Conservation (phyloP, 2,113 vertebrate species). For the Brachypodius melanocephalos region DNA sequence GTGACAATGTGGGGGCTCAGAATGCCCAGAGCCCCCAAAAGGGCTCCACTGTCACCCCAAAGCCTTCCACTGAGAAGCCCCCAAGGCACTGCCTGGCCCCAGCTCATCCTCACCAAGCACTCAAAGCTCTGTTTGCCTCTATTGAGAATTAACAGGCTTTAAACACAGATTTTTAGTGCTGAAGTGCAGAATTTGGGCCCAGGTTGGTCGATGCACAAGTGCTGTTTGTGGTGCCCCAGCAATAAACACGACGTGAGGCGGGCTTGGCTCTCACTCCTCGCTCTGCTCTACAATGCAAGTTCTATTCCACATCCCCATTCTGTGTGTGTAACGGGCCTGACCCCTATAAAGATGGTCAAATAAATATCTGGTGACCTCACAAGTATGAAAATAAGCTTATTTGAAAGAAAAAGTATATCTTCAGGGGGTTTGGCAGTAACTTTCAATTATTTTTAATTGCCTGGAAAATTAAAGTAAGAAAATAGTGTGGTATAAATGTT, state of each 20-base stretch:
- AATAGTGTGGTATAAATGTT: constrained; percentile 48
- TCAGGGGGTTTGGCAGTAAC: constrained; percentile 65
- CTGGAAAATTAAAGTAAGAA: constrained; percentile 70
- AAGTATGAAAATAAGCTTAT: constrained; percentile 58
- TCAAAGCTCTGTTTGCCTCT: not conserved
- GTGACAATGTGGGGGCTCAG: not conserved
- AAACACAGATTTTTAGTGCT: not conserved
- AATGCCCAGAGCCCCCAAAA: not conserved
- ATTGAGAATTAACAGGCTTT: not conserved
- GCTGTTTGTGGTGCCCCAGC: not conserved
- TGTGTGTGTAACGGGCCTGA: constrained; percentile 12
- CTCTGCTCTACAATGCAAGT: constrained; percentile 1
- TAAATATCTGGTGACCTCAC: constrained; percentile 64
- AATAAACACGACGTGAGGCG: not conserved
- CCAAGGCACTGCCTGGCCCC: not conserved
- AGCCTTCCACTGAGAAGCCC: not conserved
- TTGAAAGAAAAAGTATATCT: constrained; percentile 64
- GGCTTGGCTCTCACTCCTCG: not conserved
- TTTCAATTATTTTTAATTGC: constrained; percentile 73
- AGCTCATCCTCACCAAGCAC: not conserved
- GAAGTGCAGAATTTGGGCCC: not conserved
- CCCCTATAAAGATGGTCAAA: constrained; percentile 67
- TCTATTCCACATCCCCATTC: constrained; percentile 35
- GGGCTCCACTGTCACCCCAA: not conserved
- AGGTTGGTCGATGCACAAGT: not conserved